A percentile compares a stretch with the other conserved stretches of the same genome.
These are phyloP conservation scores for Drosophila mercatorum DNA, from an alignment of 2,888 invertebrate genomes.

Conservation along the genomic window DNA sequence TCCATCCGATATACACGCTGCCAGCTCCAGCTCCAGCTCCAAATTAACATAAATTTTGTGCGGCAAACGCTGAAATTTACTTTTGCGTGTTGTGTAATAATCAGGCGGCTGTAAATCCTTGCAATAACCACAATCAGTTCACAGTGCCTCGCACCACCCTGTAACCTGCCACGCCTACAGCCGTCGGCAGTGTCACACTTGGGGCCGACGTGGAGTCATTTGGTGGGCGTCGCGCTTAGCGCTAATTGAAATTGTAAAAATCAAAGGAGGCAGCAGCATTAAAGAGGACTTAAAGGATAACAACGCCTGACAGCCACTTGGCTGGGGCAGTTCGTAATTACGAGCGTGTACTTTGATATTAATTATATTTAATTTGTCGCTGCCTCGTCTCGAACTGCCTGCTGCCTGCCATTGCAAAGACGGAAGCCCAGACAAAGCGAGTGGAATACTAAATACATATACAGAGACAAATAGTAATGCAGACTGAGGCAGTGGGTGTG, in stretches of 20 bases:
- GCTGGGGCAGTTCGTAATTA: conserved; percentile 61
- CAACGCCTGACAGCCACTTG: conserved; percentile 46
- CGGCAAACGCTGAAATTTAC: conserved; percentile 66
- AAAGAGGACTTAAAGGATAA: conserved; percentile 55
- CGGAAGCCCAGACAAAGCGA: background rate
- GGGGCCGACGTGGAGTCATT: conserved; percentile 16
- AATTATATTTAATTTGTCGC: conserved; percentile 41
- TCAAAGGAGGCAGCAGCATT: conserved; percentile 65
- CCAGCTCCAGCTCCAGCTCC: background rate
- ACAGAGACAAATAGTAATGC: background rate
- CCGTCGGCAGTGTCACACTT: background rate
- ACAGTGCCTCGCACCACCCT: conserved; percentile 4
- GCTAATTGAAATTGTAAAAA: conserved; percentile 76
- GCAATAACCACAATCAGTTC: conserved; percentile 44
- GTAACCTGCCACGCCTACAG: conserved; percentile 4
- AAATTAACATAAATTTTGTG: conserved; percentile 75
- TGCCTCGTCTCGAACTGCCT: background rate
- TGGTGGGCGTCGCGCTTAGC: conserved; percentile 51
- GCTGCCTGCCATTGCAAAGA: background rate
- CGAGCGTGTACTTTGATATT: conserved; percentile 46
- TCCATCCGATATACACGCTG: conserved; percentile 33
- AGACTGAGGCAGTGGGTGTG: too few relatives aligned
- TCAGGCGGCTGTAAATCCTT: conserved; percentile 66
- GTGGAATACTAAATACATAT: background rate
- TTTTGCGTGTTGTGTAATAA: conserved; percentile 67